A percentile compares a stretch with the other conserved stretches of the same genome.
phyloP scores from a whole-genome alignment of 2,888 invertebrate genomes.

The Epicampocera succincta region DNA sequence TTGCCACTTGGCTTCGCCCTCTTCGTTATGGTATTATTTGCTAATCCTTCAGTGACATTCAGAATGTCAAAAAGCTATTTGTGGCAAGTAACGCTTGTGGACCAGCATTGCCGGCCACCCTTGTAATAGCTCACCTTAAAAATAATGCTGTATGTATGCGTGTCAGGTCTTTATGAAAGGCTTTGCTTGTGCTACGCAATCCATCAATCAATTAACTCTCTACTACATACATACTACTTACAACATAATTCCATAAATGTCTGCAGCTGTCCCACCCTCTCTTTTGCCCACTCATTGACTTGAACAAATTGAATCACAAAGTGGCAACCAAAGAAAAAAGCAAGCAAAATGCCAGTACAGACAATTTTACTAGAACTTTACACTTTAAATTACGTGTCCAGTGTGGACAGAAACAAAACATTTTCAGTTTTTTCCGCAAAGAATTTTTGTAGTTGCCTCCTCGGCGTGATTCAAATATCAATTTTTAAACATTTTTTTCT shows the following conservation, averaged over 20 bases:
- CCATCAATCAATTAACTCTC: constrained; percentile 68
- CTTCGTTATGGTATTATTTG: too few species aligned
- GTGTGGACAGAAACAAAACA: constrained; percentile 27
- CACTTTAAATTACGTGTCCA: constrained; percentile 50
- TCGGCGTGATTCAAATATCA: constrained; percentile 65
- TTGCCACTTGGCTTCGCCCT: too few species aligned
- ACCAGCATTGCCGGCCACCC: background rate
- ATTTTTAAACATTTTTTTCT: constrained; percentile 55
- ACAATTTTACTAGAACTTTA: constrained; percentile 40
- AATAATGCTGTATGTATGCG: constrained; percentile 63
- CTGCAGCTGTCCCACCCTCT: constrained; percentile 36
- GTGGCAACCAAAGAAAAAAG: constrained; percentile 15
- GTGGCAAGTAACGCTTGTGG: background rate
- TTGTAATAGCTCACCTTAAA: background rate
- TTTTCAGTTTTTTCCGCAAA: constrained; percentile 10
- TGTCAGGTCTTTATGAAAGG: constrained; percentile 62
- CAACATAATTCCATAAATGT: constrained; percentile 61
- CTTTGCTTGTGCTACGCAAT: constrained; percentile 66
- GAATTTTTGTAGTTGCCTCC: constrained; percentile 47
- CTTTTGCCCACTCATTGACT: constrained; percentile 25
- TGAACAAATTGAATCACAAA: constrained; percentile 57
- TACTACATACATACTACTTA: constrained; percentile 42
- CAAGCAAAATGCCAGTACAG: background rate
- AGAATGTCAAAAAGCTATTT: too few species aligned
- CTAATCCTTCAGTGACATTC: too few species aligned